Evolutionary conservation across 2,888 invertebrate genomes (phyloP), one percentile per base, ranked within the genome.

Genomic region (Drosophila mettleri): DNA sequence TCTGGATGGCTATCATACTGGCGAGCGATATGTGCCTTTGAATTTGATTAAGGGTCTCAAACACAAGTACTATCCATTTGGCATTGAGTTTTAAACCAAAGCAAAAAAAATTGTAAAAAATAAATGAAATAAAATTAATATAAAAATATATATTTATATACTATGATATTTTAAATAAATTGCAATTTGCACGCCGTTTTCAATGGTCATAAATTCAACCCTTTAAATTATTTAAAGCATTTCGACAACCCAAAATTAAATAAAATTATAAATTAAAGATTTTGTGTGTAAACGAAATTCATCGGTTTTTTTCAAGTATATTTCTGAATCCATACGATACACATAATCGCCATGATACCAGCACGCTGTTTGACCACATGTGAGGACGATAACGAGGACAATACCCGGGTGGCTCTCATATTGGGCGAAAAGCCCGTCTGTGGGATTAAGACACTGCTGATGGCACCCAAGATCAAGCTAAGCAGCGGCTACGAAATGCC

Each of bases 401-500:
- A 60, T 18, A 36, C 76, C 0, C 43, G 64, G 10, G 79, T 73
- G 7, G 69, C 79, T 10, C 18, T 75, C 0, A 75, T 80, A 22
- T 41, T 70, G 39, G 80, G 83, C 31, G 80, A 72, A 2, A 69
- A 80, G 39, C 80, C 77, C 10, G 64, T 68, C 0, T 80, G 77
- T 10, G 77, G 78, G 0, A 43, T 53, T 0, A 71, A 69, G 29
- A 52, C 77, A 14, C 14, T 78, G 4, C 74, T 72, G 18, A 54
- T 88, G 52, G 87, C 93, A n/a, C 94, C 94, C 0, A 93, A 88
- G 75, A 90, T 95, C 0, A 93, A 93, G 71, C 93, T 96, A 12
- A 93, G 93, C 81, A 95, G 95, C 85, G 95, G 95, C 0, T 78
- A 91, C 22, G 93, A 94, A 69, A 94, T 95, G 82, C 96, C 96